phyloP scores from a whole-genome alignment of 2,888 invertebrate species.

The Itoplectis maculator region DNA sequence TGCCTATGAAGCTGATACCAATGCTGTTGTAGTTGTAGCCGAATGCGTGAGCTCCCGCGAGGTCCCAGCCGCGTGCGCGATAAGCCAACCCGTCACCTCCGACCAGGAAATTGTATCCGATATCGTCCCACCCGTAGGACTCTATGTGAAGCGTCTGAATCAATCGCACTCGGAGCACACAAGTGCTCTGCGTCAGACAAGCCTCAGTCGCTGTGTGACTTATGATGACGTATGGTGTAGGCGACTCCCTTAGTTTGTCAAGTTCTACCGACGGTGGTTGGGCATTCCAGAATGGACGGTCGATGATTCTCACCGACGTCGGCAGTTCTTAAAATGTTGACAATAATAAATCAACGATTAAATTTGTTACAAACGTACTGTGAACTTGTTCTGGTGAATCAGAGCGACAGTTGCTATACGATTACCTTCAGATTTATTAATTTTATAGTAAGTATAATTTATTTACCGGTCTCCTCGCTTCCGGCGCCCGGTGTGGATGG shows the following conservation, averaged over 20 bases:
- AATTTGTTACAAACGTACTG: too few species aligned
- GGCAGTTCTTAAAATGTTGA: constrained; percentile 49
- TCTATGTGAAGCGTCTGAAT: constrained; percentile 87
- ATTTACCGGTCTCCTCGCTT: constrained; percentile 58
- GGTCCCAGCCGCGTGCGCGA: constrained; percentile 91
- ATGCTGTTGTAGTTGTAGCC: constrained; percentile 89
- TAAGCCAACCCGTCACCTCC: constrained; percentile 92
- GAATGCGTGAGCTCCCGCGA: constrained; percentile 89
- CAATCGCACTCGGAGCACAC: constrained; percentile 74
- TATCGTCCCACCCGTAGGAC: constrained; percentile 88
- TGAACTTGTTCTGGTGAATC: too few species aligned
- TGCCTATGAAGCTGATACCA: constrained; percentile 91
- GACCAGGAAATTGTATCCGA: constrained; percentile 91
- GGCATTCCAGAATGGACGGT: constrained; percentile 89
- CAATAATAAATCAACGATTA: constrained; percentile 10
- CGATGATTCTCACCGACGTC: constrained; percentile 86
- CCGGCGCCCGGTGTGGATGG: constrained; percentile 36
- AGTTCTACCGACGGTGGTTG: constrained; percentile 85
- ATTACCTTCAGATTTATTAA: too few species aligned
- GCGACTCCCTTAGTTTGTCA: constrained; percentile 71
- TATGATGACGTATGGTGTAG: constrained; percentile 79
- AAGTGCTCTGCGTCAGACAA: constrained; percentile 81
- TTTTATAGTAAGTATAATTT: background rate
- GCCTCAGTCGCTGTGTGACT: constrained; percentile 78
- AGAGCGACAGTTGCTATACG: too few species aligned